These are phyloP conservation scores for Atta colombica DNA, from an alignment of 1,140 invertebrate species.

Conservation along the genomic window DNA sequence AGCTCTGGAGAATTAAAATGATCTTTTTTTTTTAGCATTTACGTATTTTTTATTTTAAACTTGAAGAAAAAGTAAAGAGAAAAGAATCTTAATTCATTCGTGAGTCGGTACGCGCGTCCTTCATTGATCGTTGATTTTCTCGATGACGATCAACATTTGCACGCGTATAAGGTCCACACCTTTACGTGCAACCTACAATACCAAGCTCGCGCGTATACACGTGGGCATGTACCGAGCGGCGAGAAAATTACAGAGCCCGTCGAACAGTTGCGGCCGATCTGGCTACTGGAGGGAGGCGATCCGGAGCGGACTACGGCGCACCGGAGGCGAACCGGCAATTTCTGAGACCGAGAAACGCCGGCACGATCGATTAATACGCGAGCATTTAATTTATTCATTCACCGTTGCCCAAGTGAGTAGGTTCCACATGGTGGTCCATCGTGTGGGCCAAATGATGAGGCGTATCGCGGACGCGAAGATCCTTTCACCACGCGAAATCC, in stretches of 20 bases:
- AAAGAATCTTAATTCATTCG: not conserved
- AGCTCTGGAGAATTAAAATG: not conserved
- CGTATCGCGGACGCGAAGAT: conserved; percentile 48
- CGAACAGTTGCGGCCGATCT: conserved; percentile 61
- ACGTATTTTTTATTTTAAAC: not conserved
- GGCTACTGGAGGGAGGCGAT: conserved; percentile 59
- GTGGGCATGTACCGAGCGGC: conserved; percentile 78
- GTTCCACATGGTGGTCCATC: conserved; percentile 65
- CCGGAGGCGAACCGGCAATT: conserved; percentile 78
- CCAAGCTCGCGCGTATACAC: conserved; percentile 45
- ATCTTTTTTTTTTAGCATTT: conserved; percentile 4
- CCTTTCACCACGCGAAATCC: conserved; percentile 3
- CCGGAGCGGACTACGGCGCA: conserved; percentile 25
- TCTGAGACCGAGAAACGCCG: conserved; percentile 77
- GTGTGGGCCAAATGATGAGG: conserved; percentile 68
- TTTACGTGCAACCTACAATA: conserved; percentile 22
- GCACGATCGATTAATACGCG: conserved; percentile 79
- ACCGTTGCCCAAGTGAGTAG: conserved; percentile 62
- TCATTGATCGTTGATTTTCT: conserved; percentile 42
- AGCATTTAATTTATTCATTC: conserved; percentile 83
- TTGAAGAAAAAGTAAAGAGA: not conserved
- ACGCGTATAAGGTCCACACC: conserved; percentile 21
- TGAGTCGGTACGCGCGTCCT: conserved; percentile 5
- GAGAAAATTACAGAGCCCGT: conserved; percentile 82
- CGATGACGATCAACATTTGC: conserved; percentile 30